A percentile compares a stretch with the other conserved stretches of the same genome.
Conservation (phyloP, 2,888 invertebrate genomes). For the Ennomos quercinarius region DNA sequence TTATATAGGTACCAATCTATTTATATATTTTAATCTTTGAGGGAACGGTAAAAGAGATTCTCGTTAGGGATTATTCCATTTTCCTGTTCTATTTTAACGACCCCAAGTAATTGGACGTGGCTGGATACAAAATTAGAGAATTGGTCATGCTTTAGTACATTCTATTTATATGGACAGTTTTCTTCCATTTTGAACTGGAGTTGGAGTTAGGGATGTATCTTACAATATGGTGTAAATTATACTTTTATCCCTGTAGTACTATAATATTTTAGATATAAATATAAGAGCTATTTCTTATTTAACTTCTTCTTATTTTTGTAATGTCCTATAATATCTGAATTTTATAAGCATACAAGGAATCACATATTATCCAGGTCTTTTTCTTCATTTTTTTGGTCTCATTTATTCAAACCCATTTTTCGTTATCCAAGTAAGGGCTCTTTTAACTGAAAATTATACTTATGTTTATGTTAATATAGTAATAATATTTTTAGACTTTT, state of each 20-base stretch:
- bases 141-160: slow-evolving; percentile 72
- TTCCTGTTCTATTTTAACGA: slow-evolving; percentile 35
- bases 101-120: slow-evolving; percentile 32
- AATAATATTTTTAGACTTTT: neutral
- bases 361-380: too few relatives aligned
- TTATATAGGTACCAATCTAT: neutral
- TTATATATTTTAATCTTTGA: neutral
- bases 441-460: neutral
- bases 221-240: neutral
- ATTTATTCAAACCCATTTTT: neutral
- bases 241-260: too few relatives aligned
- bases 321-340: too few relatives aligned
- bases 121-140: slow-evolving; percentile 73
- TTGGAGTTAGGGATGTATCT: slow-evolving; percentile 41
- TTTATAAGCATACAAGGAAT: too few relatives aligned
- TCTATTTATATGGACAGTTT: slow-evolving; percentile 74
- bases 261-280: too few relatives aligned
- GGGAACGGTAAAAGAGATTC: neutral
- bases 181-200: slow-evolving; percentile 72
- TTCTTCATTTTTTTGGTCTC: too few relatives aligned
- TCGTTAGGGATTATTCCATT: slow-evolving; percentile 28
- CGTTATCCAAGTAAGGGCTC: neutral
- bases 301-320: too few relatives aligned
- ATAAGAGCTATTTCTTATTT: too few relatives aligned
- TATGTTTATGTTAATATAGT: too few relatives aligned